These are phyloP conservation scores for Agelastica alni DNA, from an alignment of 2,888 invertebrate species.

Conservation along the genomic window DNA sequence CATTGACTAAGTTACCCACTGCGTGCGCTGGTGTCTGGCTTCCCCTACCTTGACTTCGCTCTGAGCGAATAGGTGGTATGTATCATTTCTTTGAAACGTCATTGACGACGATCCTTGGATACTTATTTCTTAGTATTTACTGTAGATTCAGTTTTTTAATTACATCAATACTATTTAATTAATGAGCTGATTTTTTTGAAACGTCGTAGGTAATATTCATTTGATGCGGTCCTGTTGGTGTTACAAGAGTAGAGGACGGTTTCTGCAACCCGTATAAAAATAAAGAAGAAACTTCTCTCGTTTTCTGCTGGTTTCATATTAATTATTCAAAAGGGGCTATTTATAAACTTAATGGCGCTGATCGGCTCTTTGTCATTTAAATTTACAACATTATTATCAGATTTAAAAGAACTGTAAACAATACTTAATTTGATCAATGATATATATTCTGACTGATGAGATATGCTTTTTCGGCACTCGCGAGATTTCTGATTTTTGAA, in stretches of 20 bases:
- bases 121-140: neutral
- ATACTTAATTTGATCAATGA: slow-evolving; percentile 9
- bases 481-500: no score
- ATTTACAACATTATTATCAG: slow-evolving; percentile 22
- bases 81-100: no score
- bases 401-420: slow-evolving; percentile 17
- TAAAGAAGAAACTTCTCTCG: slow-evolving; percentile 30
- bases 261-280: slow-evolving; percentile 30
- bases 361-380: slow-evolving; percentile 24
- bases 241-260: slow-evolving; percentile 8
- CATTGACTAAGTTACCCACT: no score
- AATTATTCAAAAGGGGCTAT: slow-evolving; percentile 32
- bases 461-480: no score
- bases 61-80: no score
- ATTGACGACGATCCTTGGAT: no score
- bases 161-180: no score
- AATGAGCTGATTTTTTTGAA: no score
- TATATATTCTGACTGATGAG: neutral
- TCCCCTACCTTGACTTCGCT: no score
- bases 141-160: no score
- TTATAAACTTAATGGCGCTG: slow-evolving; percentile 27
- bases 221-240: slow-evolving; percentile 13
- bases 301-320: slow-evolving; percentile 33
- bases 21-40: no score
- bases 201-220: no score